These are phyloP conservation scores for Thunnus maccoyii DNA, from an alignment of 2,113 vertebrate genomes.

Conservation along the genomic window DNA sequence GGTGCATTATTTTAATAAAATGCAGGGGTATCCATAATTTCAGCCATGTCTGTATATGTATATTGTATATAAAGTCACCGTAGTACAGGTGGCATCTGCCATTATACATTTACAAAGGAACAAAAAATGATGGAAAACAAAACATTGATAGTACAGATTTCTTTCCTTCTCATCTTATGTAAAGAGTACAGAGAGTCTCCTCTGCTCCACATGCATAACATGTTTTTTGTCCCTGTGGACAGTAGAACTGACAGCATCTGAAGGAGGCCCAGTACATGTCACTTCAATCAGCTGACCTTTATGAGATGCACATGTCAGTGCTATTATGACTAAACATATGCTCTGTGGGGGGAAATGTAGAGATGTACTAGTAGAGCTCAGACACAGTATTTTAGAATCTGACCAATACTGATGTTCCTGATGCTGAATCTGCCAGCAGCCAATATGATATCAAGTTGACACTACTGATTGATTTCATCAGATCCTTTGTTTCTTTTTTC, in stretches of 20 bases:
- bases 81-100: too few species aligned
- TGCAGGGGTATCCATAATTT: too few species aligned
- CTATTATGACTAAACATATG: conserved; percentile 25
- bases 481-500: background rate
- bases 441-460: too few species aligned
- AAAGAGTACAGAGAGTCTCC: background rate
- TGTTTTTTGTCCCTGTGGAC: background rate
- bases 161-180: background rate
- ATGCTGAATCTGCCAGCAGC: too few species aligned
- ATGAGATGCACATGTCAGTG: background rate
- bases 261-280: conserved; percentile 30
- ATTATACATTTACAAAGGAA: background rate
- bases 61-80: too few species aligned
- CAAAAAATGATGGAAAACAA: background rate
- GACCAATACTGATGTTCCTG: background rate
- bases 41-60: too few species aligned
- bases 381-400: background rate
- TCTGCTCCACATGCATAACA: conserved; percentile 4
- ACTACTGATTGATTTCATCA: background rate
- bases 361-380: background rate
- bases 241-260: conserved; percentile 32
- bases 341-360: background rate
- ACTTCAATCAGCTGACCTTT: conserved; percentile 40
- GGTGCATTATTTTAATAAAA: too few species aligned
- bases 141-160: background rate